Conservation (phyloP, 2,888 invertebrate species). For the Drosophila recens region DNA sequence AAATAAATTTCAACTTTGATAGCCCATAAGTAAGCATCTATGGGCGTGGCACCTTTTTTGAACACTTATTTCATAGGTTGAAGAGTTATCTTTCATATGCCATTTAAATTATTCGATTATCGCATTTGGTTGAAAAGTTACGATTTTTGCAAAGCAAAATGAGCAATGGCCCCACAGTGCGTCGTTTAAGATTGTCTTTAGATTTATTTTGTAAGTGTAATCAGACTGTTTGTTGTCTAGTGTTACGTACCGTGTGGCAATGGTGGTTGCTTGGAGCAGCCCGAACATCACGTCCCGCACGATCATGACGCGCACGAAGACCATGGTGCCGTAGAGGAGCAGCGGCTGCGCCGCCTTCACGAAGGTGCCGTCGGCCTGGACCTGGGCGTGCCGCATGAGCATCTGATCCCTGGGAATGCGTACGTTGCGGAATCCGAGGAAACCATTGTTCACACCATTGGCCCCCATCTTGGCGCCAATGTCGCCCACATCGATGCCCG, state of each 20-base stretch:
- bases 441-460: slow-evolving; percentile 96
- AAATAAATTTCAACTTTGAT: too few relatives aligned
- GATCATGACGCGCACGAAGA: slow-evolving; percentile 94
- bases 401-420: slow-evolving; percentile 94
- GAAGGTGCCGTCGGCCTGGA: slow-evolving; percentile 95
- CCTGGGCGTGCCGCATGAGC: slow-evolving; percentile 96
- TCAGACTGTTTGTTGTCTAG: too few relatives aligned
- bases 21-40: too few relatives aligned
- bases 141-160: too few relatives aligned
- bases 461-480: slow-evolving; percentile 97
- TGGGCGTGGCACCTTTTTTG: too few relatives aligned
- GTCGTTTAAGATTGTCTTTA: too few relatives aligned
- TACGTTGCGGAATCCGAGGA: slow-evolving; percentile 93
- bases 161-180: too few relatives aligned
- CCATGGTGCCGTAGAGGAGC: slow-evolving; percentile 94
- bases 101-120: too few relatives aligned
- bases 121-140: too few relatives aligned
- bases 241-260: slow-evolving; percentile 90
- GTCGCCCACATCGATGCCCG: slow-evolving; percentile 96
- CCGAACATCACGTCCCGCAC: slow-evolving; percentile 91
- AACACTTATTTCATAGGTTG: too few relatives aligned
- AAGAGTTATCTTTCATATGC: too few relatives aligned
- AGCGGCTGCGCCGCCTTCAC: slow-evolving; percentile 92
- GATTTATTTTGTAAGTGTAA: too few relatives aligned
- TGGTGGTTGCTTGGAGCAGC: slow-evolving; percentile 94